A percentile compares a stretch with the other conserved stretches of the same genome.
Conservation (phyloP, 2,888 invertebrate species). For the Zele albiditarsus region DNA sequence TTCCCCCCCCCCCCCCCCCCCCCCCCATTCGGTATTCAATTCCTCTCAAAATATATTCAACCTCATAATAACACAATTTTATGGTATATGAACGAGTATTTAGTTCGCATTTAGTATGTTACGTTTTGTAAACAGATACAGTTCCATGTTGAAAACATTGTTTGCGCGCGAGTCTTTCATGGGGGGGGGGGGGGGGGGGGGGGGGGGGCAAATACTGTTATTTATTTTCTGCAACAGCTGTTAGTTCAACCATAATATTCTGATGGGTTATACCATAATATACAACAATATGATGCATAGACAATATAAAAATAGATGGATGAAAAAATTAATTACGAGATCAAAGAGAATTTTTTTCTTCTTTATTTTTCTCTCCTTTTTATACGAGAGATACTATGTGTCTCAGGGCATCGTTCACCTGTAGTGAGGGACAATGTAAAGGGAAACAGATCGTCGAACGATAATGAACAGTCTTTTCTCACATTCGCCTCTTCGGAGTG, state of each 20-base stretch:
- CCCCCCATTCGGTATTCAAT: no score
- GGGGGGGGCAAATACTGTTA: background rate
- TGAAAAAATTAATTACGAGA: background rate
- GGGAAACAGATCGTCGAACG: constrained; percentile 35
- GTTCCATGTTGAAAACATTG: constrained; percentile 52
- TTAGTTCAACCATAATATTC: constrained; percentile 39
- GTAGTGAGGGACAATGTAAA: background rate
- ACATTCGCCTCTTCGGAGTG: constrained; percentile 48
- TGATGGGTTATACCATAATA: constrained; percentile 16
- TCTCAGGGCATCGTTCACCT: background rate
- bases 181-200: background rate
- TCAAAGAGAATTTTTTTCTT: background rate
- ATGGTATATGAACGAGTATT: constrained; percentile 58
- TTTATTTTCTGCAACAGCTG: constrained; percentile 14
- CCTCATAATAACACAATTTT: constrained; percentile 45
- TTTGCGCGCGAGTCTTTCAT: constrained; percentile 7
- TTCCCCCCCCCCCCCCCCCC: background rate
- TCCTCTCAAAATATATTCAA: background rate
- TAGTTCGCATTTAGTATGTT: constrained; percentile 64
- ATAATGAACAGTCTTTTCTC: constrained; percentile 43
- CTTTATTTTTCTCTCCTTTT: background rate
- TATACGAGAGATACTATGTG: background rate
- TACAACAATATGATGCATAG: constrained; percentile 16
- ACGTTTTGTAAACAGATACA: constrained; percentile 54
- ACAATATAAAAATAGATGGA: background rate